Conservation (phyloP, 2,888 invertebrate species). For the Megaustenia siamemsis region DNA sequence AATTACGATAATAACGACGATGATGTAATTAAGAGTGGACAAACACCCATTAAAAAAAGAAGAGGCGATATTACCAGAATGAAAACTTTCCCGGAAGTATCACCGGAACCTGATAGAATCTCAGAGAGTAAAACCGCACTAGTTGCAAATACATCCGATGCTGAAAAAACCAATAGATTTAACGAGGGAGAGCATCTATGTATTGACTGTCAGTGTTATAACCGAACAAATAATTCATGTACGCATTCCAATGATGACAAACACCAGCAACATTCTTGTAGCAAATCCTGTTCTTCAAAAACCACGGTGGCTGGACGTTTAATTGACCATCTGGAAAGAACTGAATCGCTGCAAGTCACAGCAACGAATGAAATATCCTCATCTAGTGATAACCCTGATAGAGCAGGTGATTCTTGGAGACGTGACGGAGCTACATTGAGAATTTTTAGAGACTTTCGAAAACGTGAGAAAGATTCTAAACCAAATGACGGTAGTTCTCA, state of each 20-base stretch:
- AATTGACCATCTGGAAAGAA: slow-evolving; percentile 29
- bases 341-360: not conserved
- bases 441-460: too few relatives aligned
- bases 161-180: too few relatives aligned
- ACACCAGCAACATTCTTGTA: not conserved
- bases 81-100: too few relatives aligned
- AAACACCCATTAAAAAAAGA: not conserved
- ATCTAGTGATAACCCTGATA: not conserved
- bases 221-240: not conserved
- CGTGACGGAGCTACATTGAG: not conserved
- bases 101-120: not conserved
- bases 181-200: too few relatives aligned
- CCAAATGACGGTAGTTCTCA: too few relatives aligned
- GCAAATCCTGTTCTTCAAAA: not conserved
- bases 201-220: too few relatives aligned
- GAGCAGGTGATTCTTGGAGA: not conserved
- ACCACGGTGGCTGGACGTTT: not conserved
- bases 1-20: too few relatives aligned
- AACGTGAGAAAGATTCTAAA: too few relatives aligned
- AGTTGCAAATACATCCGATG: not conserved
- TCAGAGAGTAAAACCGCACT: too few relatives aligned
- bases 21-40: not conserved
- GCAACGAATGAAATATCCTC: too few relatives aligned
- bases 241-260: not conserved
- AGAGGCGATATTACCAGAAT: slow-evolving; percentile 11